Percentiles rank a stretch among this genome's conserved stretches.
These are phyloP conservation scores for Lampropteryx suffumata DNA, from an alignment of 2,888 invertebrate species.

Conservation along the genomic window DNA sequence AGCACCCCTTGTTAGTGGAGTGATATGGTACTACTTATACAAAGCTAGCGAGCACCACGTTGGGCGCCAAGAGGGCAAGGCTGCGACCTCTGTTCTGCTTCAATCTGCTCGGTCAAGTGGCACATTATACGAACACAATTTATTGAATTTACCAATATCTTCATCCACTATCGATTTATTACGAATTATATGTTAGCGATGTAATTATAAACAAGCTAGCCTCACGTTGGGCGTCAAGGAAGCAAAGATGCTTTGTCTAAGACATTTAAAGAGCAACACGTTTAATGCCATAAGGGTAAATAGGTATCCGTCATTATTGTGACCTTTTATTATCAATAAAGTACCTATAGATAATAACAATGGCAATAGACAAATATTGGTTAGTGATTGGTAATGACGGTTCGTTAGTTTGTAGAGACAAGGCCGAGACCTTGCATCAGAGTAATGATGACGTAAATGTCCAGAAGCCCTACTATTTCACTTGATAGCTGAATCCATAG, in stretches of 20 bases:
- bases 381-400: no score
- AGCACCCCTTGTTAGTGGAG: slow-evolving; percentile 39
- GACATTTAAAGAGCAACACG: no score
- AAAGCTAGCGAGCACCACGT: slow-evolving; percentile 35
- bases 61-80: slow-evolving; percentile 60
- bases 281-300: no score
- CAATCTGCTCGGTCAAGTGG: slow-evolving; percentile 32
- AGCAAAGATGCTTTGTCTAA: no score
- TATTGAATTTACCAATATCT: slow-evolving; percentile 32
- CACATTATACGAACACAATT: slow-evolving; percentile 35
- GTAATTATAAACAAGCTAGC: no score
- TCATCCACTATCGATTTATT: slow-evolving; percentile 11
- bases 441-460: not conserved
- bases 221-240: no score
- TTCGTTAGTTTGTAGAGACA: no score
- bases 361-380: no score
- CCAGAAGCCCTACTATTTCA: slow-evolving; percentile 12
- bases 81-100: slow-evolving; percentile 46
- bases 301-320: no score
- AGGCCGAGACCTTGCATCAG: slow-evolving; percentile 2
- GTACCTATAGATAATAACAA: no score
- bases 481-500: slow-evolving; percentile 13
- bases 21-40: slow-evolving; percentile 31
- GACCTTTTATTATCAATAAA: no score
- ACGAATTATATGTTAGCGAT: no score